Conservation (phyloP, 2,113 vertebrate genomes). For the Neolamprologus longior region DNA sequence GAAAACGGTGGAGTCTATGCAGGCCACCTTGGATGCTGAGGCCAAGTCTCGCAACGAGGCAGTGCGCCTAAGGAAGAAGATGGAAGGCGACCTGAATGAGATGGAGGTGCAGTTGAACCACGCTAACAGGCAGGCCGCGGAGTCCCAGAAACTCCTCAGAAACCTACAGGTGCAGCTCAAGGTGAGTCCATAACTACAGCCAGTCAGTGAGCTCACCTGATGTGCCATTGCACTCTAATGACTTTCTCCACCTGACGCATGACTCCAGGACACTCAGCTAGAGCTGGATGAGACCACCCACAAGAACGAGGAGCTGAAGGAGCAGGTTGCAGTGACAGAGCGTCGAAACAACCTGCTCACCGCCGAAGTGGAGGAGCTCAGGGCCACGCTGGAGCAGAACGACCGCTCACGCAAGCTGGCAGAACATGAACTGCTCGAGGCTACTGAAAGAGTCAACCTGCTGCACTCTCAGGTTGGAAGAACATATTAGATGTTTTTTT, state of each 20-base stretch:
- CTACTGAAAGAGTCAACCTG: constrained; percentile 83
- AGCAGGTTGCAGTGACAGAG: constrained; percentile 81
- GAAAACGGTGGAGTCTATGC: constrained; percentile 85
- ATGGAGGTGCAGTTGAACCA: constrained; percentile 80
- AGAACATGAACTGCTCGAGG: constrained; percentile 86
- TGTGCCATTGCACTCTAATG: background rate
- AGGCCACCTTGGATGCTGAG: constrained; percentile 84
- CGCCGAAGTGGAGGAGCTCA: constrained; percentile 83
- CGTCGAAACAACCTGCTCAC: constrained; percentile 79
- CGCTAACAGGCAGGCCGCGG: constrained; percentile 78
- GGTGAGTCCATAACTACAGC: constrained; percentile 56
- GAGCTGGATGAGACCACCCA: constrained; percentile 83
- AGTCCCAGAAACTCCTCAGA: constrained; percentile 81
- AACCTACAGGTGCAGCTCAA: constrained; percentile 86
- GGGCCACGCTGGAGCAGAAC: constrained; percentile 79
- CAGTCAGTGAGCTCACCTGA: background rate
- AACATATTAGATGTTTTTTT: background rate
- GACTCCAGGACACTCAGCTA: constrained; percentile 79
- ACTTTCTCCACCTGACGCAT: background rate
- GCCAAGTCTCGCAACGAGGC: constrained; percentile 86
- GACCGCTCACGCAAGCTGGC: constrained; percentile 84
- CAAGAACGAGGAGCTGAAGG: constrained; percentile 80
- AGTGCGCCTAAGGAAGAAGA: constrained; percentile 87
- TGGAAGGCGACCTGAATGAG: constrained; percentile 78
- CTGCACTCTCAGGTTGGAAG: constrained; percentile 81